Percentiles rank a stretch among this genome's conserved stretches.
phyloP scores from a whole-genome alignment of 2,797 vertebrate genomes.

The Poeciliopsis infans region DNA sequence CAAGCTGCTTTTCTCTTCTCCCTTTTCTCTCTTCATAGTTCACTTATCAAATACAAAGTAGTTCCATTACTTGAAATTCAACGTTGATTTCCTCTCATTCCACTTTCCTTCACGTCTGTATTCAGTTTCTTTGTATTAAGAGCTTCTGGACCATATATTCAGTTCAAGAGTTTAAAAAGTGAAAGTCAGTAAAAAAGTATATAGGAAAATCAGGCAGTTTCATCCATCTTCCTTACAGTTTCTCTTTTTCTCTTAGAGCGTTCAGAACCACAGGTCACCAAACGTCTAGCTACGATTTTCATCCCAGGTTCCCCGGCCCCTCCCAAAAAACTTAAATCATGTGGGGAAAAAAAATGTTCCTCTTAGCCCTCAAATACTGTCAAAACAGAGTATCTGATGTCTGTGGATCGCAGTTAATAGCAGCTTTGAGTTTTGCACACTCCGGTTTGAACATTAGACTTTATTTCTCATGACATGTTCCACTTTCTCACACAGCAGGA shows the following conservation, averaged over 20 bases:
- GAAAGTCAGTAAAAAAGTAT: background rate
- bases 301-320: conserved; percentile 17
- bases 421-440: conserved; percentile 22
- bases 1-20: background rate
- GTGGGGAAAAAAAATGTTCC: conserved; percentile 58
- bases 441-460: background rate
- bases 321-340: conserved; percentile 12
- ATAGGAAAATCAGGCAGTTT: background rate
- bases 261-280: conserved; percentile 48
- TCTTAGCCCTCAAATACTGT: conserved; percentile 61
- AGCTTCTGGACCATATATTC: background rate
- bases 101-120: background rate
- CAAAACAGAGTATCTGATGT: conserved; percentile 70
- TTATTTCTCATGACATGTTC: conserved; percentile 39
- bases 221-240: conserved; percentile 30
- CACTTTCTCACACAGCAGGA: conserved; percentile 26
- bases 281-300: conserved; percentile 57
- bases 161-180: background rate
- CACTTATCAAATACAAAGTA: background rate
- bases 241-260: conserved; percentile 36
- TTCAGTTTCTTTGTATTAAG: background rate
- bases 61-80: background rate
- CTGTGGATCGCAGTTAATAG: conserved; percentile 42
- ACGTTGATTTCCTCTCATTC: background rate
- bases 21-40: background rate